These are phyloP conservation scores for Xerus rutilus DNA, from an alignment of 2,797 vertebrate genomes.

Conservation along the genomic window DNA sequence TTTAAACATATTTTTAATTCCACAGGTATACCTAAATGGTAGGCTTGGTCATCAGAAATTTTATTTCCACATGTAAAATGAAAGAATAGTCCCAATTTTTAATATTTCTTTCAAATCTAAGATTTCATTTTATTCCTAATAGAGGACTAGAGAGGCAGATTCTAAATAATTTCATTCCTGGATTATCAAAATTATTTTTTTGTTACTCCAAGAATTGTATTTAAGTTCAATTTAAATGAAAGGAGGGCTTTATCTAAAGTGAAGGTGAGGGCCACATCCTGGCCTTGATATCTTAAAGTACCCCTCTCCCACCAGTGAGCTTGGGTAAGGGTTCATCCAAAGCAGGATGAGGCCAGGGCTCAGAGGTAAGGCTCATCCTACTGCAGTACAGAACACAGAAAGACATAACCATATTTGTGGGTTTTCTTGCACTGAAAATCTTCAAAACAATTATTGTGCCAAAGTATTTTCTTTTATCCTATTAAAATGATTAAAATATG, in stretches of 20 bases:
- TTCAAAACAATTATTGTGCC: slow-evolving; percentile 6
- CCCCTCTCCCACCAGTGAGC: neutral
- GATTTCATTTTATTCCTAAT: slow-evolving; percentile 6
- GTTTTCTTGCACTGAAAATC: neutral
- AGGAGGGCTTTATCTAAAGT: neutral
- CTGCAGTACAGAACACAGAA: neutral
- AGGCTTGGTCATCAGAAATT: neutral
- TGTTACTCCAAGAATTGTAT: neutral
- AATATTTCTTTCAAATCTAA: neutral
- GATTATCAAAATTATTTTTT: slow-evolving; percentile 23
- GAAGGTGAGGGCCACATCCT: neutral
- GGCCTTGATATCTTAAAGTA: neutral
- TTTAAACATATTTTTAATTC: neutral
- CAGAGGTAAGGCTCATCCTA: neutral
- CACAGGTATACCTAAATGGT: neutral
- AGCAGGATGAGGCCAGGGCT: neutral
- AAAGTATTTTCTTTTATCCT: slow-evolving; percentile 14
- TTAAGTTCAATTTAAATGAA: slow-evolving; percentile 3
- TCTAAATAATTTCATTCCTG: neutral
- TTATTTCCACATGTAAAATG: slow-evolving; percentile 7
- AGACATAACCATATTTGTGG: neutral
- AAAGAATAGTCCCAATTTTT: neutral
- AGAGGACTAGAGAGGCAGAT: neutral
- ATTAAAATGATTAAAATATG: slow-evolving; percentile 47
- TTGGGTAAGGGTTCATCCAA: neutral